Percentiles rank a stretch among this genome's conserved stretches.
Conservation (phyloP, 2,888 invertebrate genomes). For the Oxyteleia sp. region DNA sequence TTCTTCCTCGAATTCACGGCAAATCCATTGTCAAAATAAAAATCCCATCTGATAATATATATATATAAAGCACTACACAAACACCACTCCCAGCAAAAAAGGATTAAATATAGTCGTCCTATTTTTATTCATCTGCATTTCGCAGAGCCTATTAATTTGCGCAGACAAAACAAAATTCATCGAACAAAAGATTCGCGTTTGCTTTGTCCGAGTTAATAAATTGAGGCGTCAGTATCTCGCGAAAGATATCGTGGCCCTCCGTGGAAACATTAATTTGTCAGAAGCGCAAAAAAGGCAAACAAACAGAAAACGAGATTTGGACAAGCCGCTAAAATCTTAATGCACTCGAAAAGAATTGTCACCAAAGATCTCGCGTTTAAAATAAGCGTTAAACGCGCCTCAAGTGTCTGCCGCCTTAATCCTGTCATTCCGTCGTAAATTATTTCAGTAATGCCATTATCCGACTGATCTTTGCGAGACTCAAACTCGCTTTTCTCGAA, state of each 20-base stretch:
- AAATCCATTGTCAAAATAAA: constrained; percentile 46
- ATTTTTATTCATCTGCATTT: constrained; percentile 54
- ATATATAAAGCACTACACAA: constrained; percentile 28
- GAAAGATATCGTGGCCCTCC: constrained; percentile 53
- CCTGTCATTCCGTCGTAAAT: constrained; percentile 72
- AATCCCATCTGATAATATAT: constrained; percentile 54
- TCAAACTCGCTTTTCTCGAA: constrained; percentile 45
- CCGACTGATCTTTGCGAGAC: constrained; percentile 63
- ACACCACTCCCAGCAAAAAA: constrained; percentile 25
- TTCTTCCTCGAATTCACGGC: constrained; percentile 52
- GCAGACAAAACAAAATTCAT: constrained; percentile 71
- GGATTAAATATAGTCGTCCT: constrained; percentile 26
- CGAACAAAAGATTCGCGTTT: constrained; percentile 62
- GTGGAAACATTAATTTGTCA: constrained; percentile 74
- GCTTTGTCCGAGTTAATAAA: constrained; percentile 69
- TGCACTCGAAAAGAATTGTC: constrained; percentile 74
- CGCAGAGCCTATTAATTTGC: constrained; percentile 61
- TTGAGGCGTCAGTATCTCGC: constrained; percentile 64
- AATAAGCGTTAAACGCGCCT: constrained; percentile 73
- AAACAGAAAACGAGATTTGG: constrained; percentile 56
- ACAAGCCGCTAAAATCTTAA: constrained; percentile 74
- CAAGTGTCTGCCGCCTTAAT: constrained; percentile 70
- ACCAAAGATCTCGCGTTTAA: constrained; percentile 69
- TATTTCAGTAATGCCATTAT: constrained; percentile 73
- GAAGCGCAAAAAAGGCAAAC: constrained; percentile 40